Base-by-base conservation (phyloP, 2,797 vertebrate species). In the Pelodytes ibericus region DNA sequence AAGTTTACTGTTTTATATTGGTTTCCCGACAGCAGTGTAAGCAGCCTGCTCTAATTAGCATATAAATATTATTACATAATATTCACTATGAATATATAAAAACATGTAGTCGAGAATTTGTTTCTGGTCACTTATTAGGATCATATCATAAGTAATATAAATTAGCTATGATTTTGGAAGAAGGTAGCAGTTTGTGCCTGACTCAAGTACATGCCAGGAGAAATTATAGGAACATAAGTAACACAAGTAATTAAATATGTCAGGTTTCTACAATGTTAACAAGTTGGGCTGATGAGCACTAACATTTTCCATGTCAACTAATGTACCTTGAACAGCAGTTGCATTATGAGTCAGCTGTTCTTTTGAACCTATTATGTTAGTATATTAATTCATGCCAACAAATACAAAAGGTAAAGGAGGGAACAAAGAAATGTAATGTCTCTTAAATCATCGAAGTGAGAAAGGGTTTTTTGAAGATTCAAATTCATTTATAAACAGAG, bases 201-300 rank as follows among this genome's bases (percentile, higher is more conserved):
- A 36, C 27, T 64, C 31, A 65, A 71, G 44, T 65, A 59, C 7
- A 47, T 65, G 68, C 47, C 68, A 64, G 58, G 47, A 51, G 66
- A 63, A 63, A 76, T 62, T 69, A 70, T 31, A 70, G 13, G 44
- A 76, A 62, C 66, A 76, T 56, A 39, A 75, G 74, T 69, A 77
- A 59, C 58, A 71, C 10, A 71, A 65, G 61, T 71, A 71, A 77
- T 71, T 71, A 77, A 77, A 77, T 60, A 71, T 77, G 75, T 71
- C 74, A 77, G 74, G 49, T 63, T 71, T 77, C 49, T 24, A 56
- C 41, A 57, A 65, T 64, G 47, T 61, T 65, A 71, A 77, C 61
- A 65, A 77, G 61, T 65, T 30, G n/a, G 59, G 47, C 66, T 53
- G 58, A 76, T 76, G 74, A 56, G 58, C 29, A 76, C 60, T 70